phyloP scores from a whole-genome alignment of 2,113 vertebrate genomes.

The Chaetorhynchus papuensis region DNA sequence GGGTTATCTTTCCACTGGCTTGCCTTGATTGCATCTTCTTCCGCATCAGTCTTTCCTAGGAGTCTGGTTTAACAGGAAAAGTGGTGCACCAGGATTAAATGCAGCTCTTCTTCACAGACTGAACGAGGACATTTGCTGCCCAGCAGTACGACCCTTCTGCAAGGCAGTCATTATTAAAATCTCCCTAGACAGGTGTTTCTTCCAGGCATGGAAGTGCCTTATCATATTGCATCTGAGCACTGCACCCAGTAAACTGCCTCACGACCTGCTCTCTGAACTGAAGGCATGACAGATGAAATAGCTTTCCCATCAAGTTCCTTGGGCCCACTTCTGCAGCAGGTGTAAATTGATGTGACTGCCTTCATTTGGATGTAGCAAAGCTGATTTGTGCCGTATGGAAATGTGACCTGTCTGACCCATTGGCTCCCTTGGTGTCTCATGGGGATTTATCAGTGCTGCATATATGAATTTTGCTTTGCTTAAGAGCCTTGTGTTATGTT shows the following conservation, averaged over 20 bases:
- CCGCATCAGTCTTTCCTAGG: slow-evolving; percentile 37
- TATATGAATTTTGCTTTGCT: neutral
- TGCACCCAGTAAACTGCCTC: neutral
- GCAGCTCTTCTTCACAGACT: neutral
- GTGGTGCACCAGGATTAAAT: neutral
- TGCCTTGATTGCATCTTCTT: slow-evolving; percentile 54
- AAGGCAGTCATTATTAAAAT: neutral
- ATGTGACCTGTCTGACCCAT: neutral
- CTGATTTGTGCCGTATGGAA: neutral
- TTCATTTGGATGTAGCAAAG: neutral
- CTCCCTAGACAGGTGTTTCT: neutral
- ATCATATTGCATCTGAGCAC: neutral
- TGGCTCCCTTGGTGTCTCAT: accelerated
- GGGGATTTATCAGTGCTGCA: neutral
- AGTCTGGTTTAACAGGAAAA: slow-evolving; percentile 60
- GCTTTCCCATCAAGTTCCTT: neutral
- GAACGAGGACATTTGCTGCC: neutral
- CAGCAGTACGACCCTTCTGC: neutral
- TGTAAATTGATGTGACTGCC: neutral
- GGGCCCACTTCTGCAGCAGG: neutral
- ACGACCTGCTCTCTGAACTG: neutral
- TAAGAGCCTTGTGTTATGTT: neutral
- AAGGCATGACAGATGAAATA: neutral
- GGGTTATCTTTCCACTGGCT: slow-evolving; percentile 53
- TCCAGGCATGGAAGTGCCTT: neutral